These are phyloP conservation scores for Dione vanillae DNA, from an alignment of 2,888 invertebrate species.

Conservation along the genomic window DNA sequence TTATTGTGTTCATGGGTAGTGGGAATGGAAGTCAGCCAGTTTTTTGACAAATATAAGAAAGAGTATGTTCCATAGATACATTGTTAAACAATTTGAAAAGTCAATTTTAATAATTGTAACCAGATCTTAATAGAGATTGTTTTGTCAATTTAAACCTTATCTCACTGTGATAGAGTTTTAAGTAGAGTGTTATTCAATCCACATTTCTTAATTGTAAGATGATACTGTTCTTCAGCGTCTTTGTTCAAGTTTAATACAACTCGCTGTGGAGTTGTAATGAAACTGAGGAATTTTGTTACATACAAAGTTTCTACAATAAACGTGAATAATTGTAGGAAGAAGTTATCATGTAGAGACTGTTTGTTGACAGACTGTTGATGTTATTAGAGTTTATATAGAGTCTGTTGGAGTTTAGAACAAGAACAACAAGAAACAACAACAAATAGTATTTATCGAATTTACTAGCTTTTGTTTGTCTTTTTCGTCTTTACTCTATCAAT, in stretches of 20 bases:
- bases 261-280: neutral
- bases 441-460: no score
- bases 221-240: conserved; percentile 19
- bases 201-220: conserved; percentile 22
- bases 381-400: no score
- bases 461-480: no score
- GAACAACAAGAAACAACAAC: no score
- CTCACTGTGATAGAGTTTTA: neutral
- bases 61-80: conserved; percentile 1
- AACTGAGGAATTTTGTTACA: conserved; percentile 5
- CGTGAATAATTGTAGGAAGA: neutral
- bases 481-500: no score
- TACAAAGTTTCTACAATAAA: neutral
- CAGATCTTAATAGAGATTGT: neutral
- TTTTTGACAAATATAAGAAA: neutral
- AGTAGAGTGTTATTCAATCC: neutral
- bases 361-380: neutral
- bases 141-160: neutral
- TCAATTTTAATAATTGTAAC: conserved; percentile 19
- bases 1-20: no score
- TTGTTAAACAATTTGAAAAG: neutral
- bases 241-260: conserved; percentile 11
- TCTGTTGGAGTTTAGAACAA: no score
- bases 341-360: neutral
- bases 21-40: no score